Evolutionary conservation across 2,113 vertebrate species (phyloP).

Genomic region (Tricholaema leucomelas): DNA sequence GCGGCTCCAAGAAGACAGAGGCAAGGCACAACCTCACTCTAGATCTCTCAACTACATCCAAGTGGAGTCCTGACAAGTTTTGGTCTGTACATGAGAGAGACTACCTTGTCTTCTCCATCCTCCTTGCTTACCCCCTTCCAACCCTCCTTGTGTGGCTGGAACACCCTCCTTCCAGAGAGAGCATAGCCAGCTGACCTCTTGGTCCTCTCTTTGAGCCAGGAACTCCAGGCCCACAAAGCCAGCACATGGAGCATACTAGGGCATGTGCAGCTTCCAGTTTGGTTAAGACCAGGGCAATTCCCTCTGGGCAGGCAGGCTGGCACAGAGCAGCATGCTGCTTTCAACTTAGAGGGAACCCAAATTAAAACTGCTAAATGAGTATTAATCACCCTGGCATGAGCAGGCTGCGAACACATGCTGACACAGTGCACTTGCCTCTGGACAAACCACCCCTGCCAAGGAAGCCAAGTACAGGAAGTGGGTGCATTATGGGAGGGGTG

Average conservation of each 20-base stretch:
- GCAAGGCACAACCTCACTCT: background rate
- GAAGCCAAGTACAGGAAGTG: background rate
- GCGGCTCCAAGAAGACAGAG: background rate
- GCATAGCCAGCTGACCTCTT: background rate
- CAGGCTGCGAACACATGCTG: background rate
- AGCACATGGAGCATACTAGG: accelerated
- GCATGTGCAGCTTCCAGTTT: background rate
- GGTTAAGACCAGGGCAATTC: background rate
- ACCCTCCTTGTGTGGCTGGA: background rate
- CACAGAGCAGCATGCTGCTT: background rate
- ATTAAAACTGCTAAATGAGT: slow-evolving; percentile 52
- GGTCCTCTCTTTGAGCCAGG: background rate
- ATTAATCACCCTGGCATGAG: slow-evolving; percentile 48
- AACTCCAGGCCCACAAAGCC: background rate
- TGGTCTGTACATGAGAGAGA: background rate
- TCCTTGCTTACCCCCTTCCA: background rate
- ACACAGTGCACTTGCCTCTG: background rate
- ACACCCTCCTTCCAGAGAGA: background rate
- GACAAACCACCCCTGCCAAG: slow-evolving; percentile 37
- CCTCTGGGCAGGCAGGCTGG: slow-evolving; percentile 12
- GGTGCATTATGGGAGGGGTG: slow-evolving; percentile 1
- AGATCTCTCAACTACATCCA: background rate
- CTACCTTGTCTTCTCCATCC: background rate
- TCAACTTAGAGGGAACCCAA: slow-evolving; percentile 41
- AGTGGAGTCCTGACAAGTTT: background rate